Percentiles rank a stretch among this genome's conserved stretches.
These are phyloP conservation scores for Notothenia coriiceps DNA, from an alignment of 2,113 vertebrate genomes.

Conservation along the genomic window DNA sequence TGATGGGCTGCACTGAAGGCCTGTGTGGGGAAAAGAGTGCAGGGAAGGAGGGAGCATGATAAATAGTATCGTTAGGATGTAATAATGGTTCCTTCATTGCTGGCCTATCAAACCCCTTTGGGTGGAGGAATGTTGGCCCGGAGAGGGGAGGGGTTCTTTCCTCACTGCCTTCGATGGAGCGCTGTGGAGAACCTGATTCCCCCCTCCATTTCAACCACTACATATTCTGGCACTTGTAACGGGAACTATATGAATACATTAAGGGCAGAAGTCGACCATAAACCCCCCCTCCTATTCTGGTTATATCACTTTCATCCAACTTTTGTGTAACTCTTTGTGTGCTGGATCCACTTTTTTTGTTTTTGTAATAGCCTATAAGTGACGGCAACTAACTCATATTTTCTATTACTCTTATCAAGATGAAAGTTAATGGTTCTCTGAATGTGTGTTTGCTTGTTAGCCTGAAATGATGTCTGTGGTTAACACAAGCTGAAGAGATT, in stretches of 20 bases:
- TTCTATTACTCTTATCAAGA: too few relatives aligned
- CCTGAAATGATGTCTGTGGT: too few relatives aligned
- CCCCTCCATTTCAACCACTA: constrained; percentile 25
- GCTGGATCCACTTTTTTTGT: not conserved
- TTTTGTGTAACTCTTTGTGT: not conserved
- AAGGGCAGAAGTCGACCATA: constrained; percentile 37
- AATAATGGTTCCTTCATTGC: constrained; percentile 83
- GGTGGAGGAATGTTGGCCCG: constrained; percentile 80
- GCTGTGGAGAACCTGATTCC: constrained; percentile 57
- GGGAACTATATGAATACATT: constrained; percentile 50
- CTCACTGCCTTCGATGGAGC: constrained; percentile 66
- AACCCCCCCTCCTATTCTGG: constrained; percentile 3
- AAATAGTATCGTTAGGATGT: constrained; percentile 80
- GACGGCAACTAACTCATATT: not conserved
- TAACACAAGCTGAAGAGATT: too few relatives aligned
- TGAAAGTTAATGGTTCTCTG: too few relatives aligned
- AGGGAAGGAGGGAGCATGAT: constrained; percentile 61
- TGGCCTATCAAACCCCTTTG: constrained; percentile 85
- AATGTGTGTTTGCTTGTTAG: too few relatives aligned
- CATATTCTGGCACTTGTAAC: constrained; percentile 61
- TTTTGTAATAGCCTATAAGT: not conserved
- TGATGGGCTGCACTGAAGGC: constrained; percentile 62
- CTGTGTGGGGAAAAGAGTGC: constrained; percentile 51
- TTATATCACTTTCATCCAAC: constrained; percentile 33
- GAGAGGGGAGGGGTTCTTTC: constrained; percentile 67